These are phyloP conservation scores for Gnatocerus cornutus DNA, from an alignment of 2,888 invertebrate species.

Conservation along the genomic window DNA sequence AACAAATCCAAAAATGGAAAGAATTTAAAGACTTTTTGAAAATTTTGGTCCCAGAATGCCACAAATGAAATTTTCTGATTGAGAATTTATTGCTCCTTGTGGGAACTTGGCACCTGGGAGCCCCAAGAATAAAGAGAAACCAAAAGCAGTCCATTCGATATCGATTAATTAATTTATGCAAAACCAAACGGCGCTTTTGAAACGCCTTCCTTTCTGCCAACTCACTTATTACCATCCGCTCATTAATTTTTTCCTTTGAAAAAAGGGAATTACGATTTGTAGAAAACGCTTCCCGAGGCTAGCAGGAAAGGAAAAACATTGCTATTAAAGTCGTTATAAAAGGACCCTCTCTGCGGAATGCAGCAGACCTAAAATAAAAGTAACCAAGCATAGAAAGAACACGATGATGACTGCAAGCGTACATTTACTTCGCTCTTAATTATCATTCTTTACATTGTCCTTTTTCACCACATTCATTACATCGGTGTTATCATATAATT, in stretches of 20 bases:
- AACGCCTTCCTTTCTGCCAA: no score
- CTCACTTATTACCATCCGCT: no score
- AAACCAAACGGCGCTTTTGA: no score
- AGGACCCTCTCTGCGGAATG: slow-evolving; percentile 26
- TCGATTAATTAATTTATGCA: no score
- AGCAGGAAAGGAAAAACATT: slow-evolving; percentile 33
- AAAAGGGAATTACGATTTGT: slow-evolving; percentile 14
- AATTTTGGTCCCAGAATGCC: no score
- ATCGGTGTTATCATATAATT: slow-evolving; percentile 3
- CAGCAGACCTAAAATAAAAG: slow-evolving; percentile 37
- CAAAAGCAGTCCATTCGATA: no score
- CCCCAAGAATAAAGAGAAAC: no score
- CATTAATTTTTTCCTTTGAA: slow-evolving; percentile 1
- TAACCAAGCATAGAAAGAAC: slow-evolving; percentile 40
- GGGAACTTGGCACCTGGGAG: no score
- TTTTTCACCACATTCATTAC: slow-evolving; percentile 10
- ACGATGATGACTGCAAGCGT: slow-evolving; percentile 27
- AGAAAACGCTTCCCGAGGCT: slow-evolving; percentile 17
- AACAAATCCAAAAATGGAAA: no score
- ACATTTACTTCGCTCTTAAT: slow-evolving; percentile 33
- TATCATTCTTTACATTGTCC: slow-evolving; percentile 13
- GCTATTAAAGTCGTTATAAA: slow-evolving; percentile 43
- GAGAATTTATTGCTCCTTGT: no score
- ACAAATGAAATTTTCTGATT: no score
- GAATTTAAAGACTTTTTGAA: no score